A percentile compares a stretch with the other conserved stretches of the same genome.
Evolutionary conservation across 1,140 invertebrate species (phyloP).

Genomic region (Drosophila leontia): DNA sequence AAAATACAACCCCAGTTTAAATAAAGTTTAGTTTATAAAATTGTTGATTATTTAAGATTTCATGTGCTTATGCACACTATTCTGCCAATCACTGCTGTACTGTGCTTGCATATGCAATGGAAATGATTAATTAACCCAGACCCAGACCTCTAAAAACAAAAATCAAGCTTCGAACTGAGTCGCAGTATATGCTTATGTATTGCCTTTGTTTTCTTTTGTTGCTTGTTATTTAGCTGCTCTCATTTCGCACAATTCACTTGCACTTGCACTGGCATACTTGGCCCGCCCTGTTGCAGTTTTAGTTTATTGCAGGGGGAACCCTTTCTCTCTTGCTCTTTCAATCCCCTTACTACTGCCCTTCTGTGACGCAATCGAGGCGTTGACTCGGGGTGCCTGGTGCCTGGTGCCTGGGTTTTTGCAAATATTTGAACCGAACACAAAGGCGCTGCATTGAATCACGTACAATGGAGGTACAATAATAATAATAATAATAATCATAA

Average conservation of each 20-base stretch:
- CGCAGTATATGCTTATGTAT: slow-evolving; percentile 7
- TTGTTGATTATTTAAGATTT: neutral
- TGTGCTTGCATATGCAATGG: slow-evolving; percentile 47
- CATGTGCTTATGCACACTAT: neutral
- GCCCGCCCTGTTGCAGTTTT: neutral
- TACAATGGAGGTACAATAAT: slow-evolving; percentile 41
- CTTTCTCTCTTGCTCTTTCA: neutral
- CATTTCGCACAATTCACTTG: slow-evolving; percentile 18
- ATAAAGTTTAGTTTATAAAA: neutral
- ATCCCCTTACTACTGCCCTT: neutral
- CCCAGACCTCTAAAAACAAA: slow-evolving; percentile 71
- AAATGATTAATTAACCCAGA: slow-evolving; percentile 83
- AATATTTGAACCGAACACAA: slow-evolving; percentile 55
- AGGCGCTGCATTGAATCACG: slow-evolving; percentile 74
- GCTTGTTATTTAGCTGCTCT: slow-evolving; percentile 14
- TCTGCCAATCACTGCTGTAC: neutral
- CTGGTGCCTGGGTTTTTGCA: slow-evolving; percentile 18
- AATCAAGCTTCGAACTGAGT: slow-evolving; percentile 33
- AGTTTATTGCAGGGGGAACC: slow-evolving; percentile 7
- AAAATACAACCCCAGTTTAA: neutral
- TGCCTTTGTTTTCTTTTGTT: slow-evolving; percentile 30
- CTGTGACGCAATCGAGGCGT: slow-evolving; percentile 47
- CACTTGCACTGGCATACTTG: slow-evolving; percentile 5
- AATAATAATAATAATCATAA: neutral
- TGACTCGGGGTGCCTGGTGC: neutral